Evolutionary conservation across 2,113 vertebrate genomes (phyloP), one percentile per base, ranked within the genome.

Genomic region (Miniopterus natalensis): DNA sequence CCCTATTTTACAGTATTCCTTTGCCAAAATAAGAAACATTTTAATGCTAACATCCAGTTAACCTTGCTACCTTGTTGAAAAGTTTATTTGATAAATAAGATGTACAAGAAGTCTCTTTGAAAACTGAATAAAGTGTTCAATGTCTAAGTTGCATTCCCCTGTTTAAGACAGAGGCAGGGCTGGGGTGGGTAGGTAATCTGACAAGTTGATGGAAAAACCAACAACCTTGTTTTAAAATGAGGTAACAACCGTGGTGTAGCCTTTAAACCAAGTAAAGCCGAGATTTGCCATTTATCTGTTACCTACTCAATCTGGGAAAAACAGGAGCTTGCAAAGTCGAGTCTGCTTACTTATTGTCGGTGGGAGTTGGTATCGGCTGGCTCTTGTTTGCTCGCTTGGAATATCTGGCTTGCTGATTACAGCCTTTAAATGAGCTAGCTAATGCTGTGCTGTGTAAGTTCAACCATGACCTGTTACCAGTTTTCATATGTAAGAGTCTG

Each of bases 11-110:
- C 57, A 79, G 78, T 74, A 73, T 95, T 77, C 85, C 12, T 53
- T 8, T 12, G 17, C 85, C 66, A 88, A 85, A 93, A 84, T 84
- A 90, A 90, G 55, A 86, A 73, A 18, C 8, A 79, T 73, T 66
- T 84, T 90, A 73, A 65, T 49, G 61, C 14, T 74, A 81, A 42
- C 51, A 85, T 81, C 18, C 85, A 85, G 79, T 25, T 74, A 63
- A 27, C 18, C 73, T 91, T 90, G 45, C 47, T 83, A 31, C 29
- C 40, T 96, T 88, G 18, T 51, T 95, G 57, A 18, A 81, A 79
- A 92, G 23, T 92, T 78, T 84, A 78, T 90, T 74, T 91, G 73
- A 29, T 59, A 85, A 95, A 73, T 59, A 61, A 78, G 27, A 40
- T 55, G 27, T 27, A 23, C 2, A 81, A 85, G 55, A 78, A 66